These are phyloP conservation scores for Andrena camellia DNA, from an alignment of 2,888 invertebrate genomes.

Conservation along the genomic window DNA sequence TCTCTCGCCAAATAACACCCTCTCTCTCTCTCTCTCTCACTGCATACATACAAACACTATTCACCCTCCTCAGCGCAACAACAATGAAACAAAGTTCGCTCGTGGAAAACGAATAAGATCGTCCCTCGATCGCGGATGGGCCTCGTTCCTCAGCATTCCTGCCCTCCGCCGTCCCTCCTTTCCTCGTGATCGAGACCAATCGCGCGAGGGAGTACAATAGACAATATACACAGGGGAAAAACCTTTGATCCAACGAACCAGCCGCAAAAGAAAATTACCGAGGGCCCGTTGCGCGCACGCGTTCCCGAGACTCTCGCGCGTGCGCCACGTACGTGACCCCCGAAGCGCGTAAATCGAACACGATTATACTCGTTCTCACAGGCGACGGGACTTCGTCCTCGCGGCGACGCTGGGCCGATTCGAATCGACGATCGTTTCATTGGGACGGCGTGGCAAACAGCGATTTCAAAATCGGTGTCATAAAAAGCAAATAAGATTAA, in stretches of 20 bases:
- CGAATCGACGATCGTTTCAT: constrained; percentile 56
- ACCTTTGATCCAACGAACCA: constrained; percentile 82
- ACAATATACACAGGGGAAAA: constrained; percentile 67
- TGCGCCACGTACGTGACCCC: constrained; percentile 15
- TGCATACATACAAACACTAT: constrained; percentile 20
- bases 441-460: constrained; percentile 45
- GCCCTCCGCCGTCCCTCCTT: constrained; percentile 2
- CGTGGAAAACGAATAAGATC: constrained; percentile 61
- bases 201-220: constrained; percentile 59
- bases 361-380: constrained; percentile 46
- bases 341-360: constrained; percentile 52
- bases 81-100: constrained; percentile 67
- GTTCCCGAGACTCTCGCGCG: constrained; percentile 24
- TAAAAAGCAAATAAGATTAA: not conserved
- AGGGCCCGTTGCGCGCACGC: constrained; percentile 55
- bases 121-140: constrained; percentile 42
- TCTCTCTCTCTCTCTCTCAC: constrained; percentile 26
- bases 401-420: constrained; percentile 49
- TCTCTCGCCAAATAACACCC: constrained; percentile 18
- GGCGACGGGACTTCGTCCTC: constrained; percentile 56
- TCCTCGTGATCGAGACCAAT: constrained; percentile 44
- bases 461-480: not conserved
- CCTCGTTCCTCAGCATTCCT: constrained; percentile 34
- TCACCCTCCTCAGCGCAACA: constrained; percentile 54
- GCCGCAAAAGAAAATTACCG: constrained; percentile 72